Evolutionary conservation across 2,888 invertebrate species (phyloP), one percentile per base, ranked within the genome.

Genomic region (Zaprionus obscuricornis): DNA sequence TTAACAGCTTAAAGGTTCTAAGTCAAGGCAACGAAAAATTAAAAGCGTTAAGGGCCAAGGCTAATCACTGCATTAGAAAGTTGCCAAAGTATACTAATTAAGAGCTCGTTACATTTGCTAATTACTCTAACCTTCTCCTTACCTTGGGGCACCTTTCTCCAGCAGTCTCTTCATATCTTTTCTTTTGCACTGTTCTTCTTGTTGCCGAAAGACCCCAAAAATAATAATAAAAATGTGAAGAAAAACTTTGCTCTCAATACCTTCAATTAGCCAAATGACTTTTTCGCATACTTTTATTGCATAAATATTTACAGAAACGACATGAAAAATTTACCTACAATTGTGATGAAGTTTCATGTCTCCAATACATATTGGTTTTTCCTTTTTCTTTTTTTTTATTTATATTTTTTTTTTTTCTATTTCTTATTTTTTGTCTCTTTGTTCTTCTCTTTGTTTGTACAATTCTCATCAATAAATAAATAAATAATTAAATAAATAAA

Each of bases 401-500:
- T n/a, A 42, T 50, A 24, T 56, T 36, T 14, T 45, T 10, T 50
- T 13, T 20, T 42, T 4, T 10, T 29, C 46, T 34, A 6, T 11
- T 7, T 45, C 29, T 66, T 27, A 34, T 46, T 13, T 52, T 33
- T 29, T 39, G 34, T 16, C 55, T 20, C 45, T 56, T 27, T 31
- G 7, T 40, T 74, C 39, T 17, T 26, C 33, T 37, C 51, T 52
- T 52, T 47, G 49, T 75, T 70, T 83, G 84, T 82, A 81, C 81
- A 77, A 65, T 67, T 74, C 71, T 75, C 70, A 70, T 64, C 74
- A 70, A 72, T 66, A 73, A 62, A 42, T 39, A 65, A 57, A n/a
- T n/a, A n/a, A n/a, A n/a, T n/a, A n/a, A n/a, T n/a, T 71, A 64
- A 68, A 81, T 72, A 76, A 77, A 81, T 77, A 83, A 77, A 83